Evolutionary conservation across 2,888 invertebrate species (phyloP), one percentile per base, ranked within the genome.

Genomic region (Polymixis flavicincta): DNA sequence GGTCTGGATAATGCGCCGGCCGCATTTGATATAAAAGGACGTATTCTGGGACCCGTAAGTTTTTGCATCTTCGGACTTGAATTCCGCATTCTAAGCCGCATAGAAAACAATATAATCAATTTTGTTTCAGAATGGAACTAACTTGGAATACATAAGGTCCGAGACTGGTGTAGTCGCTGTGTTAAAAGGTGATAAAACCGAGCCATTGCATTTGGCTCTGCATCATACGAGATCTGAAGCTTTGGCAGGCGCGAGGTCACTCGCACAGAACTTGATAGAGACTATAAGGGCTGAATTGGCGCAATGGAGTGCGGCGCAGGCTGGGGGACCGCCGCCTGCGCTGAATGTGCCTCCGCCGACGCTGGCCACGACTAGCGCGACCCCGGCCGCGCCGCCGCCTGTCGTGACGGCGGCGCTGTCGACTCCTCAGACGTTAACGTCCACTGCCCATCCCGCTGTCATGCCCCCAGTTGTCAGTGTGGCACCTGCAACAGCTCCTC

Each of bases 101-200:
- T 77, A 73, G 0, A 42, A 66, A 74, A 71, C 70, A 75, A 67
- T 74, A 55, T 50, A 28, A 71, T 28, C 7, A 14, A 37, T 83
- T 78, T 70, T 68, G 60, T 95, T 95, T 79, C 96, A 97, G 90
- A 97, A 97, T 89, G 97, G 97, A 71, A 97, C 97, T 45, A 98
- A 98, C 94, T 96, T 98, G 88, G 97, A 98, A 89, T 98, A 98
- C 87, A 98, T 98, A 85, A 96, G 98, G 85, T 97, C 97, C 71
- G 98, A 98, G 93, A 98, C 98, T 8, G 98, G 98, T 45, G 98
- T 98, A 7, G 97, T 97, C 84, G 98, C 98, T 55, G 97, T 98
- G 19, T 93, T 98, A 83, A 97, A 98, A 89, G 98, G 98, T 66
- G 96, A 96, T 82, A 98, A 98, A 80, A 92, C 94, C 68, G 98